These are phyloP conservation scores for Prionailurus viverrinus DNA, from an alignment of 2,113 vertebrate species.

Conservation along the genomic window DNA sequence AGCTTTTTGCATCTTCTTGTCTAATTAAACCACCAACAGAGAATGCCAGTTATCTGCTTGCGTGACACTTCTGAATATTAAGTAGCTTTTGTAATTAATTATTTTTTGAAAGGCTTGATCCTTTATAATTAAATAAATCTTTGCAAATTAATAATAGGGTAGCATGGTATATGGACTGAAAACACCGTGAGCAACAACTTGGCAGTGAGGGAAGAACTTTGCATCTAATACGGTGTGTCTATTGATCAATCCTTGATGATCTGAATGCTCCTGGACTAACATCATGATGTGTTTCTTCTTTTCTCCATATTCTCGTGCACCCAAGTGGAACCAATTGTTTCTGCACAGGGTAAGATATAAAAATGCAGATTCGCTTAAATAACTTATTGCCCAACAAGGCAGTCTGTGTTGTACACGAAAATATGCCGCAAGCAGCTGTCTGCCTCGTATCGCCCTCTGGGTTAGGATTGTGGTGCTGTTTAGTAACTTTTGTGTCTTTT, in stretches of 20 bases:
- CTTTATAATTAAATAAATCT: slow-evolving; percentile 79
- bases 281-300: neutral
- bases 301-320: slow-evolving; percentile 62
- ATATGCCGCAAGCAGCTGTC: neutral
- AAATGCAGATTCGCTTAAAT: slow-evolving; percentile 81
- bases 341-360: slow-evolving; percentile 65
- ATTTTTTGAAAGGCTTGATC: slow-evolving; percentile 78
- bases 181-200: neutral
- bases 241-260: neutral
- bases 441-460: slow-evolving; percentile 22
- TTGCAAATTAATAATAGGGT: slow-evolving; percentile 70
- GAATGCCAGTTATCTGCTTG: slow-evolving; percentile 79
- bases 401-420: slow-evolving; percentile 33
- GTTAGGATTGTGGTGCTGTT: neutral
- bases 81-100: slow-evolving; percentile 80
- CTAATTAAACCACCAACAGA: slow-evolving; percentile 80
- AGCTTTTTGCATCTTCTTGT: slow-evolving; percentile 81
- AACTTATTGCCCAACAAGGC: slow-evolving; percentile 71
- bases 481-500: neutral
- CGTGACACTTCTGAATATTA: slow-evolving; percentile 78
- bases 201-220: slow-evolving; percentile 18
- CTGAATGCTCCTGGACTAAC: neutral
- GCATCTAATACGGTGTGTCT: neutral
- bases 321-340: slow-evolving; percentile 75
- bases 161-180: neutral